Percentiles rank a stretch among this genome's conserved stretches.
Evolutionary conservation across 1,140 invertebrate genomes (phyloP).

Genomic region (Diorhabda carinulata): DNA sequence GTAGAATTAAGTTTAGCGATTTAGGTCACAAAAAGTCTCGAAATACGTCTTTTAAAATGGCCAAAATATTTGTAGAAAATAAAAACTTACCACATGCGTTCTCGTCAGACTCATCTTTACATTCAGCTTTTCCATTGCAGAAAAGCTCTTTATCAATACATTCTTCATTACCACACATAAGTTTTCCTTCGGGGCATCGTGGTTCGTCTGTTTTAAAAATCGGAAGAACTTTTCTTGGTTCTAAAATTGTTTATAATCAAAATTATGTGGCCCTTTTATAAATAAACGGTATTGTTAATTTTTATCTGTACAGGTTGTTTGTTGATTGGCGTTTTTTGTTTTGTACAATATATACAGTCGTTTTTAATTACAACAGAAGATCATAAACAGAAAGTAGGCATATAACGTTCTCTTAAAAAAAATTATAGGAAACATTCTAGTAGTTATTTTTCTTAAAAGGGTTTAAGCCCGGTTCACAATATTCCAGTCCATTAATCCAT

Average conservation of each 20-base stretch:
- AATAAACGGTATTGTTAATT: neutral
- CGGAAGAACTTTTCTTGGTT: slow-evolving; percentile 81
- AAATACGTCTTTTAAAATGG: too few species aligned
- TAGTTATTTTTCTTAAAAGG: neutral
- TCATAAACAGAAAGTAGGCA: slow-evolving; percentile 4
- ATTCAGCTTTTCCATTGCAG: slow-evolving; percentile 89
- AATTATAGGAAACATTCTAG: neutral
- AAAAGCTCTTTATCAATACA: slow-evolving; percentile 87
- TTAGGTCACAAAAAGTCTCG: too few species aligned
- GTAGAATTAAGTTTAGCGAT: too few species aligned
- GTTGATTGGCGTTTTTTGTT: slow-evolving; percentile 27
- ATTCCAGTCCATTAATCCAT: too few species aligned
- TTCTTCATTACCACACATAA: slow-evolving; percentile 84
- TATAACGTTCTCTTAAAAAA: slow-evolving; percentile 6
- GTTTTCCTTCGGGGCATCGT: slow-evolving; percentile 79
- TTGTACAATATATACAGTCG: slow-evolving; percentile 20
- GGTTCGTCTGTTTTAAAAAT: slow-evolving; percentile 89
- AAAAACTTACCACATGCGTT: slow-evolving; percentile 84
- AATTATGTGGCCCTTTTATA: neutral
- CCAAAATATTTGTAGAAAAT: too few species aligned
- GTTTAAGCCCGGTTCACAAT: too few species aligned
- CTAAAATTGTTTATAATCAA: slow-evolving; percentile 51
- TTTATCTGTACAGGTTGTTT: slow-evolving; percentile 24
- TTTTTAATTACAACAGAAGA: neutral
- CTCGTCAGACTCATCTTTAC: slow-evolving; percentile 92